Conservation (phyloP, 1,140 invertebrate species). For the Acromyrmex charruanus region DNA sequence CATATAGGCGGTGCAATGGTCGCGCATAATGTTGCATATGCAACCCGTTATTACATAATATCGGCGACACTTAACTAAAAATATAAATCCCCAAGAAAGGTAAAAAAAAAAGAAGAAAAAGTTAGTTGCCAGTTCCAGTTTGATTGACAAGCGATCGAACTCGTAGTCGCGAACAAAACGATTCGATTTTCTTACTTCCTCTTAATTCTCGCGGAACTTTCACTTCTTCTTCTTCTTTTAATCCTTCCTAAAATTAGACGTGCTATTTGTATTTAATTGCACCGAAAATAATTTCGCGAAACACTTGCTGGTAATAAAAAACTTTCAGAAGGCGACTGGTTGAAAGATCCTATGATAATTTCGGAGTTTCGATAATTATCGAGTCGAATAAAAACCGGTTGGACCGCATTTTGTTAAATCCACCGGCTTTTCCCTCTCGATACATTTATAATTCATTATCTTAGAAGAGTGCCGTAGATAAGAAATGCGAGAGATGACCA, state of each 20-base stretch:
- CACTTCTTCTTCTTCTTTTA: background rate
- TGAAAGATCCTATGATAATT: background rate
- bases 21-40: conserved; percentile 50
- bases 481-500: conserved; percentile 4
- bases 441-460: conserved; percentile 15
- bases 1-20: conserved; percentile 20
- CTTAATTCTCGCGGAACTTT: background rate
- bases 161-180: background rate
- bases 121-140: background rate
- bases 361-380: conserved; percentile 9
- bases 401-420: conserved; percentile 18
- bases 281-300: background rate
- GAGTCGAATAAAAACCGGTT: conserved; percentile 20
- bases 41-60: conserved; percentile 44
- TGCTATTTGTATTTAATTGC: background rate
- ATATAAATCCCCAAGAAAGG: background rate
- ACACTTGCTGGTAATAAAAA: background rate
- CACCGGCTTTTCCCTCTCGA: background rate
- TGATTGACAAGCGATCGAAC: background rate
- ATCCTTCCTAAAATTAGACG: background rate
- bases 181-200: conserved; percentile 2
- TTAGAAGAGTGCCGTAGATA: background rate
- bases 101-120: background rate
- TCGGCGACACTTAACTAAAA: conserved; percentile 20
- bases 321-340: background rate